Base-by-base conservation (phyloP, 2,113 vertebrate genomes). In the Ophiodon elongatus region DNA sequence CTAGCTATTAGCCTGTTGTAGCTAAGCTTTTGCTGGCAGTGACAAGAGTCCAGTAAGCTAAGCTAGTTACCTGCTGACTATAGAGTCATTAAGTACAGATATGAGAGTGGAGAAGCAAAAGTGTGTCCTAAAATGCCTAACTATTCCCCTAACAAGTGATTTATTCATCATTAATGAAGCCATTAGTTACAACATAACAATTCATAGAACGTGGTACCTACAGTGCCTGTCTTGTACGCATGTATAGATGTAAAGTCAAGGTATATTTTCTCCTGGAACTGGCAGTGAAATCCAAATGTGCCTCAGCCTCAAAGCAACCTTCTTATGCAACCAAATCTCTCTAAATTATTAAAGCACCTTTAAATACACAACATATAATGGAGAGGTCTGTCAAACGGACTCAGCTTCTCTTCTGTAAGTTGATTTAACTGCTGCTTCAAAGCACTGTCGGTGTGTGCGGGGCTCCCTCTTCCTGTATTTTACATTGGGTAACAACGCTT, bases 371-470 rank as follows among this genome's bases (percentile, higher is more conserved):
- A 14, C 10, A 37, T 47, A 6, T 23, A 23, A 62, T 0, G 56
- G 8, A 68, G 8, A 73, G 4, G 8, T 56, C 23, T 35, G 19
- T 54, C 45, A 43, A 43, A 57, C 27, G 15, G 57, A 70, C 27
- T 47, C 47, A 47, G 6, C 17, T n/a, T 29, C 17, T 50, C 43
- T 4, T 54, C 11, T 69, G 27, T 43, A 25, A 52, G 19, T n/a
- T 41, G 4, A 73, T 62, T 63, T 41, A 57, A 63, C n/a, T 25
- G 19, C 43, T 29, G 27, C 43, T 41, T 71, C 72, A 82, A 37
- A 47, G 23, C 29, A 4, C 52, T 4, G 1, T 41, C 11, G 0
- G 33, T 11, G 33, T 17, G 39, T 35, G 43, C 14, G 25, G 47
- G 57, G 37, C 57, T 69, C 39, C 39, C 7, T 54, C 15, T 9